Conservation (phyloP, 2,797 vertebrate species). For the Sebastolobus alascanus region DNA sequence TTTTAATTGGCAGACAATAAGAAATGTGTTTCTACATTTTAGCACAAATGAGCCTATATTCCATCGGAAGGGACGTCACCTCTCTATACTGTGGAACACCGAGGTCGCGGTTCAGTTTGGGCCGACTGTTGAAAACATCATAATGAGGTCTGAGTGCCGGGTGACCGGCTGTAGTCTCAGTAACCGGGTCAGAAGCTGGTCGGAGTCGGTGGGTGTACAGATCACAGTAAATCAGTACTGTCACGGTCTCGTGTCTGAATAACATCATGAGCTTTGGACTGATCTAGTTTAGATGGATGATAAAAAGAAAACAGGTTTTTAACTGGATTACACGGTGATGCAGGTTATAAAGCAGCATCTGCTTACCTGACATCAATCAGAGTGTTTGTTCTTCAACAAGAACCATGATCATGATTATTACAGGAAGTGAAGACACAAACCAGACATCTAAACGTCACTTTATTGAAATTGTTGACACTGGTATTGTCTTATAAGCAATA, state of each 20-base stretch:
- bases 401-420: constrained; percentile 18
- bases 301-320: constrained; percentile 18
- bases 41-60: neutral
- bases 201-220: neutral
- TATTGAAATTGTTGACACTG: constrained; percentile 4
- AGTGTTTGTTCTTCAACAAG: constrained; percentile 31
- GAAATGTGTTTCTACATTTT: neutral
- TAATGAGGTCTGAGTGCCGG: neutral
- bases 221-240: neutral
- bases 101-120: too few relatives aligned
- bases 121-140: neutral
- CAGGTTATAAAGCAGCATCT: constrained; percentile 7
- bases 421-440: constrained; percentile 21
- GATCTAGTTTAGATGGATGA: constrained; percentile 22
- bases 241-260: neutral
- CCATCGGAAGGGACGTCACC: too few relatives aligned
- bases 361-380: constrained; percentile 37
- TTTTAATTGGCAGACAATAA: neutral
- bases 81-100: too few relatives aligned
- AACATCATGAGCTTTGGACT: constrained; percentile 4
- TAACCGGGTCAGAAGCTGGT: neutral
- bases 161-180: neutral
- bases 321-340: constrained; percentile 33
- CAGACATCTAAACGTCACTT: constrained; percentile 26
- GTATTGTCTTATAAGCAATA: neutral